Conservation (phyloP, 2,888 invertebrate genomes). For the Leptinotarsa haldemani region DNA sequence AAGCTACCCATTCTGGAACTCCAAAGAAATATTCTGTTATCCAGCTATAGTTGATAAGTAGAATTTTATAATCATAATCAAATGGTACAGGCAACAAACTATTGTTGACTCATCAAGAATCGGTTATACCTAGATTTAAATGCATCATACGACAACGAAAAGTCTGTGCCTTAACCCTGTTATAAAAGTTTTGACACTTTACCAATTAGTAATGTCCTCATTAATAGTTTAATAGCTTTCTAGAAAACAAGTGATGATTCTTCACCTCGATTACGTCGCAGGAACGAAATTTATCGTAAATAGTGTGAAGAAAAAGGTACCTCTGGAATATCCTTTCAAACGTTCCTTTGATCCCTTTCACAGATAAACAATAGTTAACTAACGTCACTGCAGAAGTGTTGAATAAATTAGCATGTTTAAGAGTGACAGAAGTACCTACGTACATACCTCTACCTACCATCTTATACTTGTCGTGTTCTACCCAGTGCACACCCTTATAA, state of each 20-base stretch:
- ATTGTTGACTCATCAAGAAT: too few species aligned
- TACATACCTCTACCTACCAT: constrained; percentile 22
- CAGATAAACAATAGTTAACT: constrained; percentile 21
- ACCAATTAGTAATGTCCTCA: neutral
- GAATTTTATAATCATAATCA: too few species aligned
- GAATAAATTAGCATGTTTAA: constrained; percentile 33
- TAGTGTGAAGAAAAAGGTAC: neutral
- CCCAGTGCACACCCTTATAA: constrained; percentile 35
- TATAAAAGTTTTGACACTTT: constrained; percentile 11
- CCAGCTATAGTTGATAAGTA: too few species aligned
- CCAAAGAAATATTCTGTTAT: too few species aligned
- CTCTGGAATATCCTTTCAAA: constrained; percentile 7
- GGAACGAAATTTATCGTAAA: neutral
- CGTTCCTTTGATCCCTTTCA: constrained; percentile 24
- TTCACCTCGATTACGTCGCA: neutral
- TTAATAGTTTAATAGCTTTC: neutral
- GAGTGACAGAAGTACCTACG: constrained; percentile 33
- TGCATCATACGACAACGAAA: too few species aligned
- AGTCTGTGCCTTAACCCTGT: neutral
- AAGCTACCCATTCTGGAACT: too few species aligned
- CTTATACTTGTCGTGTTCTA: constrained; percentile 28
- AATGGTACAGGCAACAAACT: too few species aligned
- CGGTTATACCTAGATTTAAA: too few species aligned
- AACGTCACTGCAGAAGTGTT: constrained; percentile 30
- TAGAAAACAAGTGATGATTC: neutral